Conservation (phyloP, 2,888 invertebrate genomes). For the Melanostoma scalare region DNA sequence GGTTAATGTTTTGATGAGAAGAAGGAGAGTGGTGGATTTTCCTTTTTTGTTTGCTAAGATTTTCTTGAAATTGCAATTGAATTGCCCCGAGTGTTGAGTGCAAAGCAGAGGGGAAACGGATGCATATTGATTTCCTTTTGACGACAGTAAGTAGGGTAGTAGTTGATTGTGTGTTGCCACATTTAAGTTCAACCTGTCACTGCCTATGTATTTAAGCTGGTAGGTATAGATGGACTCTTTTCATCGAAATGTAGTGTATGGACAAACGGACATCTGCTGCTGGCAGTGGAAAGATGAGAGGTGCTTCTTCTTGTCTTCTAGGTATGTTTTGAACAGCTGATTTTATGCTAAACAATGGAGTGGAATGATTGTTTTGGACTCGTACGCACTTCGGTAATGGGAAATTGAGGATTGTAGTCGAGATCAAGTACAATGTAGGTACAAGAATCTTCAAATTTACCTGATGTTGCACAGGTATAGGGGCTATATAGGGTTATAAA, state of each 20-base stretch:
- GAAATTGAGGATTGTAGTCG: too few species aligned
- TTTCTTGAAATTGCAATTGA: constrained; percentile 50
- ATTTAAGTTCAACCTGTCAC: constrained; percentile 61
- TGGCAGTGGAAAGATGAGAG: not conserved
- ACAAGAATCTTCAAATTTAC: too few species aligned
- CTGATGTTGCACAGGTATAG: too few species aligned
- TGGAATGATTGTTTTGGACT: too few species aligned
- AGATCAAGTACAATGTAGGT: too few species aligned
- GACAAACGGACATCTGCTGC: constrained; percentile 45
- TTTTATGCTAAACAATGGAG: too few species aligned
- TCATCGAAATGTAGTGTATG: constrained; percentile 4
- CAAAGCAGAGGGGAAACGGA: constrained; percentile 10
- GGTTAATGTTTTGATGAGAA: constrained; percentile 10
- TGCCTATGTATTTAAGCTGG: constrained; percentile 28
- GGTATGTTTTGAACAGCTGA: too few species aligned
- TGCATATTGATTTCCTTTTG: constrained; percentile 67
- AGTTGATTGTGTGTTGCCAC: constrained; percentile 65
- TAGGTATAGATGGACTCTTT: constrained; percentile 44
- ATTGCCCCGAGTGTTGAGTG: constrained; percentile 30
- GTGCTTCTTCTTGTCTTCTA: too few species aligned
- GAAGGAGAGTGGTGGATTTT: constrained; percentile 28
- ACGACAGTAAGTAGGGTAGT: constrained; percentile 71
- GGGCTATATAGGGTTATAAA: too few species aligned
- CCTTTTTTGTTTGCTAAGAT: constrained; percentile 25
- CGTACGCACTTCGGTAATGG: too few species aligned